These are phyloP conservation scores for Hippocampus comes DNA, from an alignment of 2,113 vertebrate species.

Conservation along the genomic window DNA sequence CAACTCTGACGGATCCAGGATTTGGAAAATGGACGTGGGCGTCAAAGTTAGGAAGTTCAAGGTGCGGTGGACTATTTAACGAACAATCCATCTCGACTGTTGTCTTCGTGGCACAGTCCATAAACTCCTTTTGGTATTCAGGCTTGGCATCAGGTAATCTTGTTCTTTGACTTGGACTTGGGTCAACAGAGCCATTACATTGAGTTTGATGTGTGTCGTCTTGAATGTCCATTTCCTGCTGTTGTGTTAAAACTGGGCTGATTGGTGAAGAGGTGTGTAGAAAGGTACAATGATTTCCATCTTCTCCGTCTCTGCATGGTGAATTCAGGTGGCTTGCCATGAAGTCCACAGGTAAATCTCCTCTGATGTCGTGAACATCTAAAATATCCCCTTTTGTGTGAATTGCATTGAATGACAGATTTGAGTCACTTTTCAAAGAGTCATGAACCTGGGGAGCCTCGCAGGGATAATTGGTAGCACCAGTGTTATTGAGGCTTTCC, in stretches of 20 bases:
- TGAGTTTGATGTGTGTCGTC: constrained; percentile 38
- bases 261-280: constrained; percentile 35
- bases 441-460: constrained; percentile 35
- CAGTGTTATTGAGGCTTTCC: constrained; percentile 35
- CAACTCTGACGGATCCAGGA: constrained; percentile 35
- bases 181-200: constrained; percentile 37
- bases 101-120: constrained; percentile 19
- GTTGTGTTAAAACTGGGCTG: constrained; percentile 37
- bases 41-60: constrained; percentile 53
- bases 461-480: constrained; percentile 19
- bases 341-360: constrained; percentile 59
- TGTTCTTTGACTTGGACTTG: constrained; percentile 30
- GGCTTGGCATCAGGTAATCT: constrained; percentile 34
- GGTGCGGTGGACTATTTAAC: constrained; percentile 53
- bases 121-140: constrained; percentile 30
- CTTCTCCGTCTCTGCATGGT: constrained; percentile 48
- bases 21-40: constrained; percentile 37
- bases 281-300: constrained; percentile 40
- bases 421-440: constrained; percentile 37
- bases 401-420: constrained; percentile 34
- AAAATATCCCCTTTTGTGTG: constrained; percentile 54
- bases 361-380: constrained; percentile 55
- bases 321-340: constrained; percentile 62
- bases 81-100: constrained; percentile 46
- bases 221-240: constrained; percentile 28